phyloP scores from a whole-genome alignment of 1,140 invertebrate species.

The Apis laboriosa region DNA sequence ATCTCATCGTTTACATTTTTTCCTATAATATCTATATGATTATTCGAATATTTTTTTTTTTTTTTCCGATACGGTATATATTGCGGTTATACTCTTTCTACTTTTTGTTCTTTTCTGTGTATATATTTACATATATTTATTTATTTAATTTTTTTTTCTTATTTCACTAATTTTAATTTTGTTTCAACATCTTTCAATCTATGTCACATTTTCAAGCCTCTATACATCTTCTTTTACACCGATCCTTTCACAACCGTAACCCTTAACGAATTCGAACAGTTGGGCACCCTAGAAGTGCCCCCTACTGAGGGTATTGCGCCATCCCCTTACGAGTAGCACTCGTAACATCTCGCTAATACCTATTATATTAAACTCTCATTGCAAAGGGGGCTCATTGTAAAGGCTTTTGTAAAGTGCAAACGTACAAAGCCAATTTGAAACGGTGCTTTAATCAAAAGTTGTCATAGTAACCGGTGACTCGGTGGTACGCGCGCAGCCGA shows the following conservation, averaged over 20 bases:
- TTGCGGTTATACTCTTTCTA: not conserved
- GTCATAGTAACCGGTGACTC: constrained; percentile 54
- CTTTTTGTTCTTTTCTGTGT: not conserved
- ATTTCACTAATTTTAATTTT: not conserved
- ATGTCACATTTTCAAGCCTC: not conserved
- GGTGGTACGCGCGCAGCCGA: not conserved
- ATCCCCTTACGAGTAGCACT: constrained; percentile 55
- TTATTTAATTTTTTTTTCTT: not conserved
- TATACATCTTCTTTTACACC: not conserved
- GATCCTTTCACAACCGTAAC: constrained; percentile 12
- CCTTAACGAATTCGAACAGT: constrained; percentile 51
- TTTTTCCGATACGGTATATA: not conserved
- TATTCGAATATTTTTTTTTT: not conserved
- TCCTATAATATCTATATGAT: no score
- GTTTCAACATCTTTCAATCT: not conserved
- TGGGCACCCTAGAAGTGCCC: constrained; percentile 31
- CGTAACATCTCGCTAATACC: constrained; percentile 62
- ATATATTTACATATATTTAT: not conserved
- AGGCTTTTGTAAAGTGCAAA: constrained; percentile 59
- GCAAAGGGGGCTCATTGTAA: constrained; percentile 36
- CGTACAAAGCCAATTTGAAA: constrained; percentile 63
- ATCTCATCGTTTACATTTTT: no score
- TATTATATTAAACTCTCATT: constrained; percentile 59
- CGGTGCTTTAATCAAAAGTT: constrained; percentile 63
- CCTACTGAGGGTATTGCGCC: constrained; percentile 16